Evolutionary conservation across 2,113 vertebrate species (phyloP).

Genomic region (Garra rufa): DNA sequence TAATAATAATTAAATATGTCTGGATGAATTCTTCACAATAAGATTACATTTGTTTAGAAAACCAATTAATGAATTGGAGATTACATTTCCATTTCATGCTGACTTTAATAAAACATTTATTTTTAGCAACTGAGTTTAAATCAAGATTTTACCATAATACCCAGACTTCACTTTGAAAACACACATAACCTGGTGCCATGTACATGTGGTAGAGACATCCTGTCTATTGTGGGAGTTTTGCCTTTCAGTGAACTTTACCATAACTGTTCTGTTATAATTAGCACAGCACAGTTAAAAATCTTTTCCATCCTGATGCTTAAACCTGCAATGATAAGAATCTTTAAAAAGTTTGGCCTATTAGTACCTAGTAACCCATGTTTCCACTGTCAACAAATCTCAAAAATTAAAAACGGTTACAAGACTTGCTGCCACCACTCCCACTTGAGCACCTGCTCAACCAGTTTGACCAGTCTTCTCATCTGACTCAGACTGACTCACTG

Average conservation of each 20-base stretch:
- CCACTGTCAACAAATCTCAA: background rate
- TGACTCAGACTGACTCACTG: constrained; percentile 17
- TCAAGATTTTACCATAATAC: background rate
- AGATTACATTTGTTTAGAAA: too few species aligned
- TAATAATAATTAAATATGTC: too few species aligned
- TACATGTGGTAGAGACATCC: constrained; percentile 14
- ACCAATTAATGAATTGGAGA: too few species aligned
- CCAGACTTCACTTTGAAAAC: background rate
- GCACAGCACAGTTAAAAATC: background rate
- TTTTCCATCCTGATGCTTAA: constrained; percentile 10
- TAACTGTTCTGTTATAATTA: constrained; percentile 11
- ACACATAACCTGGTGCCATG: background rate
- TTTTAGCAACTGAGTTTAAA: background rate
- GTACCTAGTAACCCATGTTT: constrained; percentile 20
- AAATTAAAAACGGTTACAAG: constrained; percentile 20
- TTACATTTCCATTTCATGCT: too few species aligned
- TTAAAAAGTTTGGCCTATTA: background rate
- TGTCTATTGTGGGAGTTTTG: constrained; percentile 25
- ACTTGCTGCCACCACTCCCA: constrained; percentile 12
- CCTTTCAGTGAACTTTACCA: constrained; percentile 3
- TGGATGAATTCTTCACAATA: background rate
- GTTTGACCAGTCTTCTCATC: constrained; percentile 38
- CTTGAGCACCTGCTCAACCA: constrained; percentile 34
- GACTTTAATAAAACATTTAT: background rate
- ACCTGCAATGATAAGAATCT: constrained; percentile 11